These are phyloP conservation scores for Amphimallon solstitiale DNA, from an alignment of 2,888 invertebrate genomes.

Conservation along the genomic window DNA sequence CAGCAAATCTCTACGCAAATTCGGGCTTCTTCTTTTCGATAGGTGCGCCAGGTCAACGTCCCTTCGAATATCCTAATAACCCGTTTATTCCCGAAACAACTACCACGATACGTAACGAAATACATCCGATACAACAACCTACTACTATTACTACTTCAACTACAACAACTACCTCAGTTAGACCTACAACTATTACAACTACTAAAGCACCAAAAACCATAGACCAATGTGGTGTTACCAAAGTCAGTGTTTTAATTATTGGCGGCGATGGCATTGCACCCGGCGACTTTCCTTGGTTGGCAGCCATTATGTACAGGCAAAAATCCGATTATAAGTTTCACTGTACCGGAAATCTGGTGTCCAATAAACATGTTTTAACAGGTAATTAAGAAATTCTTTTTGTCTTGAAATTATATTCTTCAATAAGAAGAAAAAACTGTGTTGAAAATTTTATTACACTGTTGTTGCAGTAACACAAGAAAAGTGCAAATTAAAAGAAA, in stretches of 20 bases:
- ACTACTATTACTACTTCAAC: not conserved
- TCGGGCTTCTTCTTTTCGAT: not conserved
- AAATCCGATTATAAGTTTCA: conserved; percentile 53
- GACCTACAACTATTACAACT: not conserved
- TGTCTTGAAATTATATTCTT: too few relatives aligned
- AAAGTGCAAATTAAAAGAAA: too few relatives aligned
- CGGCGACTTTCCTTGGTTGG: conserved; percentile 56
- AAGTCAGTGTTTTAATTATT: conserved; percentile 50
- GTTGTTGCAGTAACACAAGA: too few relatives aligned
- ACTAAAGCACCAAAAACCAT: not conserved
- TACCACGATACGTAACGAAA: not conserved
- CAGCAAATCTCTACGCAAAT: not conserved
- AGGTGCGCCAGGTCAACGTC: not conserved
- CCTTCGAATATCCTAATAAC: not conserved
- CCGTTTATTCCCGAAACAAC: not conserved
- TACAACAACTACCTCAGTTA: not conserved
- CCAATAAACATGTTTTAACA: conserved; percentile 55
- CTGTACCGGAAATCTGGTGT: conserved; percentile 56
- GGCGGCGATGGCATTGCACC: conserved; percentile 49
- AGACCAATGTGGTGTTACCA: conserved; percentile 45
- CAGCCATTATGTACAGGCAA: conserved; percentile 50
- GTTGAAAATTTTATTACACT: too few relatives aligned
- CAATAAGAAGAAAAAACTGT: too few relatives aligned
- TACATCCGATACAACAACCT: not conserved
- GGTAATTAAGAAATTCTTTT: too few relatives aligned